A percentile compares a stretch with the other conserved stretches of the same genome.
phyloP scores from a whole-genome alignment of 2,888 invertebrate species.

The Abrostola triplasia region DNA sequence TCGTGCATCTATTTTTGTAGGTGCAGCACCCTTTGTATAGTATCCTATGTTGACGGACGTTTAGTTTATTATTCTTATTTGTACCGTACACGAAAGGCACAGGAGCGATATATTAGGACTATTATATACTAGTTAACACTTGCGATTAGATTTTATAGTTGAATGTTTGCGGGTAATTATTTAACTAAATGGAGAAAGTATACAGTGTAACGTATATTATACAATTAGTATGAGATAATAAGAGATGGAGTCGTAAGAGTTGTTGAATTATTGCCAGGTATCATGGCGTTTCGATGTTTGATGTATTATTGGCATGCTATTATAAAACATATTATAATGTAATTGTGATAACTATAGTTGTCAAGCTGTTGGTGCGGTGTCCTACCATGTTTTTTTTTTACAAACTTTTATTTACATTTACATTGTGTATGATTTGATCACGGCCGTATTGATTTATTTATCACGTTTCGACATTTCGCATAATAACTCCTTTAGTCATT shows the following conservation, averaged over 20 bases:
- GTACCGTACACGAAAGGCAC: conserved; percentile 67
- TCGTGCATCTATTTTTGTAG: conserved; percentile 71
- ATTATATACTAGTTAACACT: conserved; percentile 69
- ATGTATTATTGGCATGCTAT: conserved; percentile 81
- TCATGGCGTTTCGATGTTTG: conserved; percentile 80
- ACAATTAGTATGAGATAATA: conserved; percentile 65
- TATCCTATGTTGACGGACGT: conserved; percentile 58
- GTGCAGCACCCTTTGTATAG: conserved; percentile 63
- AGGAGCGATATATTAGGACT: conserved; percentile 71
- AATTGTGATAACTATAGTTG: conserved; percentile 79
- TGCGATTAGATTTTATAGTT: conserved; percentile 85
- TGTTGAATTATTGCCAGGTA: conserved; percentile 84
- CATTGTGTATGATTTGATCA: conserved; percentile 52
- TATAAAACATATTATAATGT: conserved; percentile 60
- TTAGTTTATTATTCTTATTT: conserved; percentile 57
- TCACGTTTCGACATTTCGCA: conserved; percentile 54
- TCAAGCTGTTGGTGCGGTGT: conserved; percentile 77
- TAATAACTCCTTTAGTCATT: conserved; percentile 63
- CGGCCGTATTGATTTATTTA: conserved; percentile 49
- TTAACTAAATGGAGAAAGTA: conserved; percentile 80
- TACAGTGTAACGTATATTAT: conserved; percentile 79
- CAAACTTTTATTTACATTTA: conserved; percentile 48
- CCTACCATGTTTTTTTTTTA: conserved; percentile 59
- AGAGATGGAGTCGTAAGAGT: conserved; percentile 69
- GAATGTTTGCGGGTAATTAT: conserved; percentile 80